These are phyloP conservation scores for Diadegma fenestrale DNA, from an alignment of 2,888 invertebrate genomes.

Conservation along the genomic window DNA sequence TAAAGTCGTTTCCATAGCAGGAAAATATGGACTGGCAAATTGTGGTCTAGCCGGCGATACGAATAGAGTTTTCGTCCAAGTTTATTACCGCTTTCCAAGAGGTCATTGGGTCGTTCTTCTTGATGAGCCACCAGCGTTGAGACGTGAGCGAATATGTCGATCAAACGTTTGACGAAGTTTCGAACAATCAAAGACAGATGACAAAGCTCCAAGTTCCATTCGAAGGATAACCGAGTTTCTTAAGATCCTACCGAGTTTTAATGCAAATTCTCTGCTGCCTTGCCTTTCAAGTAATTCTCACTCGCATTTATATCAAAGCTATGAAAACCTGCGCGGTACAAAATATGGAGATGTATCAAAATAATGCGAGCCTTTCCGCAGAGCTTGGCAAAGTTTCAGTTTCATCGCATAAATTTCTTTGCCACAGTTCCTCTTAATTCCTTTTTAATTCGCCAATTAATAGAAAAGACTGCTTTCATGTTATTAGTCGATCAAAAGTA, in stretches of 20 bases:
- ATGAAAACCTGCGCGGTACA: no score
- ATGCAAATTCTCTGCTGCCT: constrained; percentile 90
- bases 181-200: constrained; percentile 91
- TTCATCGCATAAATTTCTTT: no score
- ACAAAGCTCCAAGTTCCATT: constrained; percentile 91
- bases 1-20: neutral
- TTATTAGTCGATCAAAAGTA: no score
- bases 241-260: constrained; percentile 90
- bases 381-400: no score
- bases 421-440: no score
- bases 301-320: neutral
- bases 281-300: neutral
- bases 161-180: constrained; percentile 92
- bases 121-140: constrained; percentile 86
- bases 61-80: neutral
- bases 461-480: no score
- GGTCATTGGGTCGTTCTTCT: neutral
- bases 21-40: neutral
- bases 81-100: neutral
- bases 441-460: no score
- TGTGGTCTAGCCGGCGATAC: neutral
- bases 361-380: no score
- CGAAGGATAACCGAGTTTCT: constrained; percentile 94
- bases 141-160: constrained; percentile 95
- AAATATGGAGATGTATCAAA: no score